Evolutionary conservation across 2,113 vertebrate species (phyloP), one percentile per base, ranked within the genome.

Genomic region (Glareola pratincola): DNA sequence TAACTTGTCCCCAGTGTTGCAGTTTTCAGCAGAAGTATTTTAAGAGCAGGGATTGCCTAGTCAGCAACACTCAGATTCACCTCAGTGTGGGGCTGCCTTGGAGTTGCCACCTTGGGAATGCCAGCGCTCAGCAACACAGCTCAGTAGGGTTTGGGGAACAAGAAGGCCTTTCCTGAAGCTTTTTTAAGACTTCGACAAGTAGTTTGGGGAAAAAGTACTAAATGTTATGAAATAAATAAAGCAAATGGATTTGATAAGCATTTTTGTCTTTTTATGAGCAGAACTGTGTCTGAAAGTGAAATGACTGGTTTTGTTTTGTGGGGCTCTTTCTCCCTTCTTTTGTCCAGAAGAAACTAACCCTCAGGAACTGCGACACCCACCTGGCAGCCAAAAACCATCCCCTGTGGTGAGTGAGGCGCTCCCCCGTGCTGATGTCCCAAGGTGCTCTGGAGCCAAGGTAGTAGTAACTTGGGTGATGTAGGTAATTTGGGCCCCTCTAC

Each of bases 341-440:
- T 92, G 4, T 39, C 47, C 78, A 98, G 98, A 98, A 96, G 98
- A 98, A 86, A 85, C 94, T 93, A 97, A 54, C 81, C 62, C 97
- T 76, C 98, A 98, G 97, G 98, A 98, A 92, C 93, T 97, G 63
- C 97, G 91, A 53, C 97, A 98, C 37, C 67, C 96, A 16, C 94
- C 97, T 68, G 45, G 94, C 85, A 92, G 80, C 87, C 98, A 98
- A 97, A 98, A 98, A 51, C 74, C 97, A 68, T 94, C 97, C 29
- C 87, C 97, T 3, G 97, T 92, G 96, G 98, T 98, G 97, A 98
- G 98, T 98, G 91, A 91, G 50, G 60, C 8, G 6, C 68, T 95
- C 34, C 47, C 79, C 34, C 2, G 0, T 56, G 63, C 75, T 80
- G 94, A 91, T 45, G 14, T 85, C 78, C 57, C 89, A 62, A 54